Evolutionary conservation across 2,888 invertebrate genomes (phyloP), one percentile per base, ranked within the genome.

Genomic region (Euproctis similis): DNA sequence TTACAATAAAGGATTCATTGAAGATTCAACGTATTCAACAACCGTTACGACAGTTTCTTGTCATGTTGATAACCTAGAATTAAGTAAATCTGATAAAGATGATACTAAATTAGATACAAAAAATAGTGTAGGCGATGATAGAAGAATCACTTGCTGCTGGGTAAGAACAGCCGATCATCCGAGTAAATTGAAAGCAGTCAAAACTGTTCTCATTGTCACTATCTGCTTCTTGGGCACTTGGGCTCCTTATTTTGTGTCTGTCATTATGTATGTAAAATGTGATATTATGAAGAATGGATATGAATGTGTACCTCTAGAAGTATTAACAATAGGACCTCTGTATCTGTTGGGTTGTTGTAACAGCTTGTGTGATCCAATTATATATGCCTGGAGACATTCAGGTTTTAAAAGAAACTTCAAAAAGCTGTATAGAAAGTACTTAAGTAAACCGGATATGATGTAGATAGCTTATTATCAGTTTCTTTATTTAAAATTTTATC

Each of bases 331-430:
- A 4, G 86, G 86, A 24, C 88, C 88, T 0, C 58, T 88, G 22
- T 86, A 87, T 9, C 80, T 88, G 32, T 60, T 88, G 28, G 88
- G 87, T 1, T 81, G 82, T 21, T 61, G 72, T 20, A 88, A 88
- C 44, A 87, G 87, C 41, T 52, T 88, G 10, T 64, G 87, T 11
- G 88, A 88, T 58, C 88, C 88, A 1, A 49, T 88, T 7, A 88
- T 88, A 34, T 88, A 88, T 47, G 88, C 88, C 0, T 88, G 88
- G 88, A 87, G 88, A 78, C 88, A 88, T 59, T 86, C 86, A 22
- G 88, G 88, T 1, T 88, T 88, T 40, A 74, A 87, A 41, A 60
- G 54, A 5, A 82, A 77, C 12, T 46, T 85, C 4, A 66, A 59
- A 26, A 76, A 66, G 44, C 67, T 82, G 25, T 66, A 75, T 28